A percentile compares a stretch with the other conserved stretches of the same genome.
phyloP scores from a whole-genome alignment of 2,113 vertebrate genomes.

The Myotis lucifugus region DNA sequence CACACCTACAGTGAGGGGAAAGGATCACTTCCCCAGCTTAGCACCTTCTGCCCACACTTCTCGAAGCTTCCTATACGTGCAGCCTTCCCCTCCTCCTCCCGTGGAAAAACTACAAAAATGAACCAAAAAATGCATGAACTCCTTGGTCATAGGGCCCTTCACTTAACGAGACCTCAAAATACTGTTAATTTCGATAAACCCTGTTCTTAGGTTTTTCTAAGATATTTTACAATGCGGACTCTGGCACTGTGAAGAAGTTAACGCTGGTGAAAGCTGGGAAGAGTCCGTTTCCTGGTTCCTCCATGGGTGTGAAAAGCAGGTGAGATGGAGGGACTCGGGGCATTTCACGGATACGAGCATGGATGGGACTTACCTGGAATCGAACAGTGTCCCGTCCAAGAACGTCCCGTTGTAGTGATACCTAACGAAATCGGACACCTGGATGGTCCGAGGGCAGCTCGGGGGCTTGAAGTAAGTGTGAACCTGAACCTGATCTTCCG shows the following conservation, averaged over 20 bases:
- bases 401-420: constrained; percentile 98
- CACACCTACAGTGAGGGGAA: background rate
- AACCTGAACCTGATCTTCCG: constrained; percentile 91
- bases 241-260: background rate
- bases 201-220: background rate
- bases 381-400: constrained; percentile 97
- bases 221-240: background rate
- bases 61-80: background rate
- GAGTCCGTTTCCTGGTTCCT: background rate
- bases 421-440: constrained; percentile 96
- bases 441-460: constrained; percentile 89
- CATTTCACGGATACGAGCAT: background rate
- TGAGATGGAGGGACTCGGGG: background rate
- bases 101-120: background rate
- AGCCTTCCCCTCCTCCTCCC: background rate
- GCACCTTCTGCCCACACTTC: background rate
- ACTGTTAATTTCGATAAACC: background rate
- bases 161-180: background rate
- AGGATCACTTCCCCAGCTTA: background rate
- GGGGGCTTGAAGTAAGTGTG: constrained; percentile 92
- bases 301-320: background rate
- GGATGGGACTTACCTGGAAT: constrained; percentile 90
- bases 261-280: background rate
- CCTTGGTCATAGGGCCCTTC: background rate
- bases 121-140: background rate